phyloP scores from a whole-genome alignment of 2,888 invertebrate genomes.

The Adelphocoris suturalis region DNA sequence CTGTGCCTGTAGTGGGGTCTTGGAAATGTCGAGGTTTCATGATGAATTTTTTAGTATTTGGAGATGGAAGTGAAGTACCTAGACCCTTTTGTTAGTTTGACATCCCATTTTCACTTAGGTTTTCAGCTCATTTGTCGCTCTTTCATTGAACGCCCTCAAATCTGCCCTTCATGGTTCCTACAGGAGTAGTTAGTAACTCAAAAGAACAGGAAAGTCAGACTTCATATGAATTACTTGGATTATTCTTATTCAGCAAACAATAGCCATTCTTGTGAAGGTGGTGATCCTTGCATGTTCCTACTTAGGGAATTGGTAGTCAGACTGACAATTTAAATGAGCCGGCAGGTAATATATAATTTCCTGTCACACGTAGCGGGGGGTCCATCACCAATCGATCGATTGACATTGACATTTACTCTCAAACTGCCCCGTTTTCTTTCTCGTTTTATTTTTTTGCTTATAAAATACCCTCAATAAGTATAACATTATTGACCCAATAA shows the following conservation, averaged over 20 bases:
- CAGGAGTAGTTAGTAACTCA: too few species aligned
- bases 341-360: too few species aligned
- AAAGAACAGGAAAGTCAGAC: too few species aligned
- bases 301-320: too few species aligned
- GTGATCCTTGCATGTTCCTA: too few species aligned
- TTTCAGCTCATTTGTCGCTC: not conserved
- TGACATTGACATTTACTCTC: slow-evolving; percentile 15
- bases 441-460: too few species aligned
- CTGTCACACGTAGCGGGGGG: not conserved
- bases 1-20: not conserved
- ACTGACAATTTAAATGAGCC: too few species aligned
- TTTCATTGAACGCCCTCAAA: not conserved
- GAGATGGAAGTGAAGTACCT: not conserved
- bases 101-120: not conserved
- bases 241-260: too few species aligned
- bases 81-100: not conserved
- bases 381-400: slow-evolving; percentile 36
- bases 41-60: slow-evolving; percentile 12
- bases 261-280: too few species aligned
- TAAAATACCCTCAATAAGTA: too few species aligned
- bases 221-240: too few species aligned
- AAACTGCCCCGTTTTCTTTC: not conserved
- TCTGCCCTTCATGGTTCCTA: not conserved
- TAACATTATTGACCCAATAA: too few species aligned
- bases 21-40: not conserved